Base-by-base conservation (phyloP, 2,888 invertebrate genomes). In the Lapara coniferarum region DNA sequence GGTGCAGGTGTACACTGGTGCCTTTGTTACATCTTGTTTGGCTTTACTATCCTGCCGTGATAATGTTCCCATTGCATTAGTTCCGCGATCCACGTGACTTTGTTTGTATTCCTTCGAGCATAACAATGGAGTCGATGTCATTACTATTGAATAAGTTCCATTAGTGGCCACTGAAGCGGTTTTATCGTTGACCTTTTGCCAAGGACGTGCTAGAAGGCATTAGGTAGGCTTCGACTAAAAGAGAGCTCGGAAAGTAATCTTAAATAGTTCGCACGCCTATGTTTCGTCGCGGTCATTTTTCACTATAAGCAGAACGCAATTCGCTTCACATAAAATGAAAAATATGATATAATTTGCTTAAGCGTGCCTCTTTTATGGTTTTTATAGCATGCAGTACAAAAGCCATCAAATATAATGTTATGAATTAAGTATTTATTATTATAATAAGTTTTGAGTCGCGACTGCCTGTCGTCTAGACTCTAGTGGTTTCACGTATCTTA, bases 21-120 rank as follows among this genome's bases (percentile, higher is more conserved):
- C 79, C 81, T 85, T 88, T 87, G 86, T 87, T 79, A 82, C 74
- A 67, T 58, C 70, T 76, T 84, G 85, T 87, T 88, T 85, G 81
- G 81, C 82, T 73, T 77, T 78, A 75, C 75, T 73, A 73, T 73
- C 75, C 72, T 74, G 72, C 72, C 74, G 72, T 73, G 71, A 49
- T 63, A 63, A 63, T 12, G 63, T 46, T 49, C 44, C 44, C 19
- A 53, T 44, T 59, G 59, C 63, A 63, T 63, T 46, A 63, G 19
- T 63, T 63, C 63, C 49, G 13, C 46, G 13, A 63, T 12, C 19
- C 63, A 63, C 49, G 49, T 63, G 63, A 19, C 49, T 25, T 13
- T 57, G 14, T 63, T 63, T 49, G 49, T 63, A 49, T 63, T 19
- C 59, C 10, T 12, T 16, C n/a, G 46, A 46, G 59, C 44, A n/a